Percentiles rank a stretch among this genome's conserved stretches.
Conservation (phyloP, 2,888 invertebrate species). For the Tortrix viridana region DNA sequence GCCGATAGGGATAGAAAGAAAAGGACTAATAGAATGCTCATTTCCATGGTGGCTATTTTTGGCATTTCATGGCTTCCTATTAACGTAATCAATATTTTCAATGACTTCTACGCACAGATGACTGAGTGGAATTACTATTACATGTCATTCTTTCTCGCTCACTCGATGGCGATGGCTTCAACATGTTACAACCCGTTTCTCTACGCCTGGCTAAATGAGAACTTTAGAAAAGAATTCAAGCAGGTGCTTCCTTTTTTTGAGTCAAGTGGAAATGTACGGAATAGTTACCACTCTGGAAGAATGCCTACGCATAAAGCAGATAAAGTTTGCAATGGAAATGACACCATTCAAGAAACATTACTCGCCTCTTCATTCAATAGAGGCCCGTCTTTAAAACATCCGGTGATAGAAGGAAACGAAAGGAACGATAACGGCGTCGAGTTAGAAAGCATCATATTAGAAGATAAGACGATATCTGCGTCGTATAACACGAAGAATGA, state of each 20-base stretch:
- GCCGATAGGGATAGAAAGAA: constrained; percentile 91
- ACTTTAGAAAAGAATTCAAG: constrained; percentile 97
- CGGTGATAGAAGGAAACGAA: constrained; percentile 62
- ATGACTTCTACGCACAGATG: constrained; percentile 87
- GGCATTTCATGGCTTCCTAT: constrained; percentile 94
- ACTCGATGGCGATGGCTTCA: constrained; percentile 97
- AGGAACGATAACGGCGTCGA: constrained; percentile 83
- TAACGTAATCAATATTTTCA: constrained; percentile 91
- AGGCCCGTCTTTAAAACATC: constrained; percentile 75
- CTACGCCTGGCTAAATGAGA: constrained; percentile 99
- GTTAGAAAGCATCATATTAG: constrained; percentile 83
- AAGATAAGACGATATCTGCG: constrained; percentile 70
- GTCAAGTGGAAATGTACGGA: constrained; percentile 78
- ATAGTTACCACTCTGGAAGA: constrained; percentile 75
- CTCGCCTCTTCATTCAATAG: constrained; percentile 84
- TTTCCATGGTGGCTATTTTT: constrained; percentile 96
- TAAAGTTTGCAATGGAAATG: constrained; percentile 90
- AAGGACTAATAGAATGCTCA: constrained; percentile 94
- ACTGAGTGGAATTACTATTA: constrained; percentile 91
- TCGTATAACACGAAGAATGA: constrained; percentile 69
- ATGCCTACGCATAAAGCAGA: constrained; percentile 84
- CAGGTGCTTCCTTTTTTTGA: constrained; percentile 88
- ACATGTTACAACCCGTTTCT: constrained; percentile 98
- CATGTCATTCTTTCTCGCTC: constrained; percentile 94
- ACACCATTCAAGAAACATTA: constrained; percentile 88